Conservation (phyloP, 2,888 invertebrate genomes). For the Drosophila multiciliata region DNA sequence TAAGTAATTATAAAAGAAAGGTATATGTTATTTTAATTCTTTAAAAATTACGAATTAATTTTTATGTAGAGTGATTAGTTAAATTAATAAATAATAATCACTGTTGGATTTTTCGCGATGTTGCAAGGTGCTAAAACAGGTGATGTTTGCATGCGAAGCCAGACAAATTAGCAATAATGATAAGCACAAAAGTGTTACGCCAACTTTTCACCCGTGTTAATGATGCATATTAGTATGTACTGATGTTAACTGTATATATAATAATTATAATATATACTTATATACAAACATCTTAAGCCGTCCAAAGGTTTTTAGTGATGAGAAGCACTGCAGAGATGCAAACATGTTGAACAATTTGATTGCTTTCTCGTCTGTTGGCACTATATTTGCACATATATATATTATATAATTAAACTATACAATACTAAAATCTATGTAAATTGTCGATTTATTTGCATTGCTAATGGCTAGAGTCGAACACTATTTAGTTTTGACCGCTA, state of each 20-base stretch:
- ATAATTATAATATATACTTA: slow-evolving; percentile 5
- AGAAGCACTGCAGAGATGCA: slow-evolving; percentile 33
- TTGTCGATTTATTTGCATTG: slow-evolving; percentile 4
- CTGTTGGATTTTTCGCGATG: not conserved
- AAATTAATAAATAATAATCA: not conserved
- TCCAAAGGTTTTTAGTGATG: slow-evolving; percentile 46
- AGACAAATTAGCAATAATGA: slow-evolving; percentile 12
- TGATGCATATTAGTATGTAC: not conserved
- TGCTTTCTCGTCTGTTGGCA: slow-evolving; percentile 9
- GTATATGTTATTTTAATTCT: not conserved
- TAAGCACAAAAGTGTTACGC: slow-evolving; percentile 8
- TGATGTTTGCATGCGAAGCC: slow-evolving; percentile 21
- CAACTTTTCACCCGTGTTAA: slow-evolving; percentile 26
- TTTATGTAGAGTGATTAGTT: not conserved
- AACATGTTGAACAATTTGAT: slow-evolving; percentile 40
- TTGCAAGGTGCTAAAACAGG: slow-evolving; percentile 27
- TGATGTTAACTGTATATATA: not conserved
- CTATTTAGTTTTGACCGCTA: slow-evolving; percentile 38
- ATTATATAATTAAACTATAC: not conserved
- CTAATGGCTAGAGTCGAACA: not conserved
- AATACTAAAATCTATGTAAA: not conserved
- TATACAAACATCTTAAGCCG: slow-evolving; percentile 26
- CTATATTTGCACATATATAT: not conserved
- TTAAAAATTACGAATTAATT: not conserved
- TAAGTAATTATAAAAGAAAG: not conserved